Evolutionary conservation across 2,888 invertebrate genomes (phyloP), one percentile per base, ranked within the genome.

Genomic region (Digitonthophagus gazella): DNA sequence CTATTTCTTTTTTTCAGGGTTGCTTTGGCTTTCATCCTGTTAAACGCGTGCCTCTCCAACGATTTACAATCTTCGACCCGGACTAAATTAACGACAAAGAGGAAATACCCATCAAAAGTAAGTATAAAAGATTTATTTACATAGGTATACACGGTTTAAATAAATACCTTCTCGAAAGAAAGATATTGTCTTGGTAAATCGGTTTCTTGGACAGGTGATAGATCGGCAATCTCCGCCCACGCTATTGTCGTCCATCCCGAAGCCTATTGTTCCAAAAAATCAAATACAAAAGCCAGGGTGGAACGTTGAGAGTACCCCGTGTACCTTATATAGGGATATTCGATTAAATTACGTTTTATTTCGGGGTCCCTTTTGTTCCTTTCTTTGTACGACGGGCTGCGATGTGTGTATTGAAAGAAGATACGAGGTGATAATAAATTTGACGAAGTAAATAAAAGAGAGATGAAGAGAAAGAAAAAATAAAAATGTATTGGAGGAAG

Each of bases 1-100:
- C 6, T 14, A 70, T 67, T 71, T 73, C 72, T 75, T 71, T 74
- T 57, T 80, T 80, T 64, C 76, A 80, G 80, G 77, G 74, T 78
- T 73, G 76, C 77, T 72, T 76, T 76, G 69, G 72, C 76, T 73
- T 73, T 80, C 66, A 72, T 75, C 67, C 75, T 80, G 69, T 71
- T 78, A 68, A 74, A 76, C 70, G 69, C 77, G 64, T 79, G 78
- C 74, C 67, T 64, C 66, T 67, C 69, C 6, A 69, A 67, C 61
- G 61, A 61, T 11, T 18, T 19, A 61, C 61, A 61, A 44, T 44
- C 28, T 8, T 11, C 28, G 11, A 44, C 28, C 20, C 61, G 61
- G 18, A 18, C 19, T 20, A 61, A 61, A 61, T 20, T 20, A 61
- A 61, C 20, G 61, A 61, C 28, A 44, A 71, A 72, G 55, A 70